Conservation (phyloP, 2,113 vertebrate species). For the Catharus fuscescens region DNA sequence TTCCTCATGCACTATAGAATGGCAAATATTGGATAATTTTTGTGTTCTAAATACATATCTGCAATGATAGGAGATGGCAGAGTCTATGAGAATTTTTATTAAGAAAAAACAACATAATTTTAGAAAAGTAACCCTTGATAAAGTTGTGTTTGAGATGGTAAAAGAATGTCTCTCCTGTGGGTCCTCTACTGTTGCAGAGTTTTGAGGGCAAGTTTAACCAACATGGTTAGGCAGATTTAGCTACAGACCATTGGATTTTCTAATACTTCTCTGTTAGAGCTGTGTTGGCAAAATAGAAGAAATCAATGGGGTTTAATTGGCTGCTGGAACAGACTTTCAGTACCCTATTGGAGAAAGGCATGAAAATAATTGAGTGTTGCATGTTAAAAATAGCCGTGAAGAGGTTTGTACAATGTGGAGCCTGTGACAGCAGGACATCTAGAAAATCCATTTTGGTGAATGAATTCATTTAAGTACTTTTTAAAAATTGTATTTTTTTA, state of each 20-base stretch:
- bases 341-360: not conserved
- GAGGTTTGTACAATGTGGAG: not conserved
- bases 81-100: not conserved
- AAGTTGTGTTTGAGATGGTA: not conserved
- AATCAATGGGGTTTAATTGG: constrained; percentile 12
- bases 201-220: not conserved
- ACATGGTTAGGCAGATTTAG: not conserved
- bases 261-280: not conserved
- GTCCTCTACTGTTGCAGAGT: not conserved
- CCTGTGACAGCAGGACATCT: not conserved
- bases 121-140: not conserved
- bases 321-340: not conserved
- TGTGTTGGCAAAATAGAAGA: constrained; percentile 31
- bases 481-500: not conserved
- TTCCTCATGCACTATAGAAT: not conserved
- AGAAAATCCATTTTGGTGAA: not conserved
- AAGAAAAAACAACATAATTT: not conserved
- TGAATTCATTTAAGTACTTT: not conserved
- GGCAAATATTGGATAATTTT: not conserved
- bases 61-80: not conserved
- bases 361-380: not conserved
- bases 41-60: not conserved
- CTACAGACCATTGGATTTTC: not conserved
- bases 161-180: fast-evolving
- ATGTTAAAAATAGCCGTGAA: constrained; percentile 7